phyloP scores from a whole-genome alignment of 92 coral and sea anemone species.

The Bergia sp. region DNA sequence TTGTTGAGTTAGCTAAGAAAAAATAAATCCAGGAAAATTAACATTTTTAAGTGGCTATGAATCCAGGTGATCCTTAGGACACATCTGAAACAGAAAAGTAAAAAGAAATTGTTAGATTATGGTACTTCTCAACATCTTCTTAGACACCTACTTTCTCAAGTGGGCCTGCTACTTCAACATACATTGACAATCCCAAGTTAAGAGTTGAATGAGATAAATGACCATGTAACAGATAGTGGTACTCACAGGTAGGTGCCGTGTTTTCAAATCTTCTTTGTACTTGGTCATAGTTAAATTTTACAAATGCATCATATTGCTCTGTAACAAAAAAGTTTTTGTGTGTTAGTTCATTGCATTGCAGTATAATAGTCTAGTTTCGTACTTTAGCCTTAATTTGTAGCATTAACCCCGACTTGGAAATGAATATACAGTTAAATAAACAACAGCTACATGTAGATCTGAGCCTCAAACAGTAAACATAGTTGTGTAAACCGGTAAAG shows the following conservation, averaged over 20 bases:
- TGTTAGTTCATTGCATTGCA: background rate
- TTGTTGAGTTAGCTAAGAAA: background rate
- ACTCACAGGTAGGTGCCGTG: slow-evolving; percentile 97
- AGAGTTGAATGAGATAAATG: no score
- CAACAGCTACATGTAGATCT: no score
- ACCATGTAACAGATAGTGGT: background rate
- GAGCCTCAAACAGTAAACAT: no score
- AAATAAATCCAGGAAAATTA: slow-evolving; percentile 24
- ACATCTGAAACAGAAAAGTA: slow-evolving; percentile 48
- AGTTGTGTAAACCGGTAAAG: no score
- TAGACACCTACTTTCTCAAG: no score
- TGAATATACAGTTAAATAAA: no score
- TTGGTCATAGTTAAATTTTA: slow-evolving; percentile 97
- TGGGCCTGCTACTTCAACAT: no score
- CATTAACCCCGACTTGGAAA: no score
- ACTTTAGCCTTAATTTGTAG: no score
- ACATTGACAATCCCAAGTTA: no score
- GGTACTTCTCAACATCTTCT: background rate
- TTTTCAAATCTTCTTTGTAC: slow-evolving; percentile 93
- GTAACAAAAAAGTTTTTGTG: background rate
- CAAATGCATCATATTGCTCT: slow-evolving; percentile 99
- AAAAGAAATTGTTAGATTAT: background rate
- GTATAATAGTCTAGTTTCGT: no score
- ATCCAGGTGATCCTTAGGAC: slow-evolving; percentile 26
- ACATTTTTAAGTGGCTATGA: background rate